Evolutionary conservation across 2,797 vertebrate genomes (phyloP), one percentile per base, ranked within the genome.

Genomic region (Aselliscus stoliczkanus): DNA sequence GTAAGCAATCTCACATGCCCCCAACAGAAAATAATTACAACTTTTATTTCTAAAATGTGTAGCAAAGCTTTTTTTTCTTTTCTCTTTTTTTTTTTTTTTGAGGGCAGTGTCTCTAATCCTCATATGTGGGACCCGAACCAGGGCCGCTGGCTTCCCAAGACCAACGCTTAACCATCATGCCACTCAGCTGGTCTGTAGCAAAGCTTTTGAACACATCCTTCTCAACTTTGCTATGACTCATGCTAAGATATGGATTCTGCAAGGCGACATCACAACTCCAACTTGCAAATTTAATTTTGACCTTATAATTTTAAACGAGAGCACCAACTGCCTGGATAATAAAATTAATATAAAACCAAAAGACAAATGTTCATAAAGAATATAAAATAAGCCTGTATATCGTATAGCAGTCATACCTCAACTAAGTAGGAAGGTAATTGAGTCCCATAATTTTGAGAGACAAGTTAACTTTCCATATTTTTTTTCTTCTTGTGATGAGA

Each of bases 261-360:
- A 87, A 96, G 94, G 67, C 9, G 94, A 31, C 5, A 42, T 80
- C 21, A 82, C 70, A 62, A 9, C 11, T 94, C 60, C 92, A 18
- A 7, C 77, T 94, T 96, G 29, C 56, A 82, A 95, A 90, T 12
- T 96, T 64, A 90, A 97, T 65, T 18, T 72, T 47, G 12, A 37
- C 23, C 42, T 88, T 39, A 21, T 4, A 54, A 76, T 95, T 96
- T 96, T 84, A 97, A 97, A 13, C 0, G 7, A 80, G 95, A 93
- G 23, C 9, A 62, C 7, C 23, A 15, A 20, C 10, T 84, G 44
- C 25, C 47, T 80, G 93, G 67, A 62, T 88, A 86, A 92, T 86
- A 76, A 96, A 96, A 31, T 77, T 31, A 93, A 54, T 73, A 96
- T 50, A 42, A 82, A 65, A 15, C n/a, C 75, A 94, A 90, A 95